These are phyloP conservation scores for Lagodon rhomboides DNA, from an alignment of 2,797 vertebrate species.

Conservation along the genomic window DNA sequence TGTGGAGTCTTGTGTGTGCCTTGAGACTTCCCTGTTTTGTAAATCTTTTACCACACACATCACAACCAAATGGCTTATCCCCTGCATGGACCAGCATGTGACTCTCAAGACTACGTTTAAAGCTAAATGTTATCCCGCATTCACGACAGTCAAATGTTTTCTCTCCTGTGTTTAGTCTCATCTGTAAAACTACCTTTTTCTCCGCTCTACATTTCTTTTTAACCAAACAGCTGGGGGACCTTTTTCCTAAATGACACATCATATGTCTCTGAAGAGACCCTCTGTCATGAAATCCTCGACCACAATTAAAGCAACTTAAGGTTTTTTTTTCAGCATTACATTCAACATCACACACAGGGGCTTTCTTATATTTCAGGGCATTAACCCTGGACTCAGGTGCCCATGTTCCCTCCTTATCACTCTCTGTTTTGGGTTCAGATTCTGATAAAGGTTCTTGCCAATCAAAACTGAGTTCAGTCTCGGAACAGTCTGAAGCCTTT, in stretches of 20 bases:
- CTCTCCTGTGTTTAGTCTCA: slow-evolving; percentile 16
- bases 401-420: not conserved
- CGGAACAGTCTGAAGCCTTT: slow-evolving; percentile 4
- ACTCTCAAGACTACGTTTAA: too few relatives aligned
- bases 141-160: slow-evolving; percentile 3
- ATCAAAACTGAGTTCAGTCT: not conserved
- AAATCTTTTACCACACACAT: slow-evolving; percentile 16
- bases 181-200: slow-evolving; percentile 4
- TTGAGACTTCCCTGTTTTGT: not conserved
- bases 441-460: not conserved
- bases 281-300: slow-evolving; percentile 6
- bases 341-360: not conserved
- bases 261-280: slow-evolving; percentile 16
- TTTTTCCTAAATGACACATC: slow-evolving; percentile 6
- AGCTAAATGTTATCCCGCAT: too few relatives aligned
- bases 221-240: not conserved
- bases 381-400: not conserved
- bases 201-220: not conserved
- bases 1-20: not conserved
- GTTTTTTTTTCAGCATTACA: not conserved
- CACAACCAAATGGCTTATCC: slow-evolving; percentile 4
- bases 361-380: not conserved
- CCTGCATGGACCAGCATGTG: too few relatives aligned
- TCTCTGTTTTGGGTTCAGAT: not conserved
- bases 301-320: slow-evolving; percentile 14